Percentiles rank a stretch among this genome's conserved stretches.
Evolutionary conservation across 2,888 invertebrate genomes (phyloP).

Genomic region (Rhaphigaster nebulosa): DNA sequence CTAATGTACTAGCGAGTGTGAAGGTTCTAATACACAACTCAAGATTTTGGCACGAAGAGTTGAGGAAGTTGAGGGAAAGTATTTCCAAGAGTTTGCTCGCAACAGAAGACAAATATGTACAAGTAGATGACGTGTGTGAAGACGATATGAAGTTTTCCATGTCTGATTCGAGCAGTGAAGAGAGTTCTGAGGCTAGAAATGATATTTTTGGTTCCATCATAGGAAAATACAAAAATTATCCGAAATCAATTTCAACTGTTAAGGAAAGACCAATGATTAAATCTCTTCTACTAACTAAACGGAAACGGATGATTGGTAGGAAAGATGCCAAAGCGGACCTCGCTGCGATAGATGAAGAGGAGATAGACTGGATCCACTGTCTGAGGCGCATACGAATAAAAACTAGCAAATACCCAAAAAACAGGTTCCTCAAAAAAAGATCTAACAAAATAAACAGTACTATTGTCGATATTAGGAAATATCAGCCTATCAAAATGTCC

Average conservation of each 20-base stretch:
- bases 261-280: background rate
- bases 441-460: background rate
- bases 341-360: background rate
- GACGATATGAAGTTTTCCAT: background rate
- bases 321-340: background rate
- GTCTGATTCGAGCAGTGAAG: background rate
- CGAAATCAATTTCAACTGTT: background rate
- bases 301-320: background rate
- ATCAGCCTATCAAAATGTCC: background rate
- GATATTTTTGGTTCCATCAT: background rate
- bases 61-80: background rate
- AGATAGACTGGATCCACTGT: background rate
- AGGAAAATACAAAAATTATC: background rate
- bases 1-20: background rate
- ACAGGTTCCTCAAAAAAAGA: background rate
- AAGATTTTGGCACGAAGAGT: constrained; percentile 34
- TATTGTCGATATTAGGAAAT: background rate
- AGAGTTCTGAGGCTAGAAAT: background rate
- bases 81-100: background rate
- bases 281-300: background rate
- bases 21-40: background rate
- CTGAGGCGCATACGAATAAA: background rate
- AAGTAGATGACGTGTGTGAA: background rate
- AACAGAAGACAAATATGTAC: constrained; percentile 21
- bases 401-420: background rate